Evolutionary conservation across 2,797 vertebrate species (phyloP).

Genomic region (Gambusia yucatana): DNA sequence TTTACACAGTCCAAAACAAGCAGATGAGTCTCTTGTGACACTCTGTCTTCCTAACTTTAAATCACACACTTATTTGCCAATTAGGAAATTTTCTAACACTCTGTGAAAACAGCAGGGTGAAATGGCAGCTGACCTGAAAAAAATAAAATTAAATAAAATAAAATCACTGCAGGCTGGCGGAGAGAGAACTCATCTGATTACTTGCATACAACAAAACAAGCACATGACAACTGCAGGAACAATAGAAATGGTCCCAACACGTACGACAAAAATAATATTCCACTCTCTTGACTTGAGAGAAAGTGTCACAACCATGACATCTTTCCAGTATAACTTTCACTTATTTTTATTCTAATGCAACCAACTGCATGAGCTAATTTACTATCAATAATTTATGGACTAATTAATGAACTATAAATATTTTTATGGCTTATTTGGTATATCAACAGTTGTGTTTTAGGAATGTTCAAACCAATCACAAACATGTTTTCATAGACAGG

Average conservation of each 20-base stretch:
- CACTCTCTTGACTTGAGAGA: slow-evolving; percentile 36
- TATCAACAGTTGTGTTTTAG: background rate
- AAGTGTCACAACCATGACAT: slow-evolving; percentile 37
- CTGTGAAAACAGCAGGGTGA: slow-evolving; percentile 49
- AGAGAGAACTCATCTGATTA: slow-evolving; percentile 56
- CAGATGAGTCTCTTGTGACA: slow-evolving; percentile 60
- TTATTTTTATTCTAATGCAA: slow-evolving; percentile 12
- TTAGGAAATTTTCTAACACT: slow-evolving; percentile 57
- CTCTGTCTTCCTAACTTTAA: slow-evolving; percentile 41
- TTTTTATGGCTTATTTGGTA: background rate
- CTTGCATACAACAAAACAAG: slow-evolving; percentile 43
- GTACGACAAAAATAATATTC: slow-evolving; percentile 58
- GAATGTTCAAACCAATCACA: background rate
- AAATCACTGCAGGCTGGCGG: slow-evolving; percentile 38
- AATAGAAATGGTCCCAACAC: slow-evolving; percentile 47
- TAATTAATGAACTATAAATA: too few species aligned
- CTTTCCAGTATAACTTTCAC: slow-evolving; percentile 14
- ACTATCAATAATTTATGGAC: too few species aligned
- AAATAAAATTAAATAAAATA: slow-evolving; percentile 12
- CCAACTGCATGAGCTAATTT: background rate
- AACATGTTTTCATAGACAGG: background rate
- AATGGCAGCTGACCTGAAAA: slow-evolving; percentile 70
- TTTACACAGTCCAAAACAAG: slow-evolving; percentile 55
- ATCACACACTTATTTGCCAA: slow-evolving; percentile 53
- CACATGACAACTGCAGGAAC: slow-evolving; percentile 41